Percentiles rank a stretch among this genome's conserved stretches.
These are phyloP conservation scores for Sinocyclocheilus rhinocerous DNA, from an alignment of 2,113 vertebrate species.

Conservation along the genomic window DNA sequence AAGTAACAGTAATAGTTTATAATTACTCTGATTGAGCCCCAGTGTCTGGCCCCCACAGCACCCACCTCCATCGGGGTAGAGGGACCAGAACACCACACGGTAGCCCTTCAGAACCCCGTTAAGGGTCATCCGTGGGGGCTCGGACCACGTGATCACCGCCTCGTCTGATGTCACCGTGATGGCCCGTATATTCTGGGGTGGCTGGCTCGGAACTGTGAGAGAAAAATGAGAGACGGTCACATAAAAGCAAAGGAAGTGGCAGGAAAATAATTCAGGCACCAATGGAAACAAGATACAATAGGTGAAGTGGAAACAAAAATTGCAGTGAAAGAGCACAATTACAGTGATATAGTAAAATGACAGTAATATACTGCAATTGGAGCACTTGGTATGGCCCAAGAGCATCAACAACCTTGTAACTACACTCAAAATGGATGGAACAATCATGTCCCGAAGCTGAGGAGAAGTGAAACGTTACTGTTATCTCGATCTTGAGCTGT, in stretches of 20 bases:
- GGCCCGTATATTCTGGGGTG: constrained; percentile 92
- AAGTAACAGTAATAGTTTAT: constrained; percentile 71
- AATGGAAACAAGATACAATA: constrained; percentile 14
- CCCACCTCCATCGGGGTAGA: constrained; percentile 95
- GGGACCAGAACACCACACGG: constrained; percentile 97
- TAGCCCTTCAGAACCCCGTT: constrained; percentile 98
- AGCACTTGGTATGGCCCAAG: constrained; percentile 27
- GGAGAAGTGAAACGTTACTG: constrained; percentile 32
- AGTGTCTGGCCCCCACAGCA: constrained; percentile 74
- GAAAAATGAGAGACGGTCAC: not conserved
- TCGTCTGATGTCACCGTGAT: constrained; percentile 96
- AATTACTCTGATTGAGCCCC: constrained; percentile 77
- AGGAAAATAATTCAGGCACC: constrained; percentile 18
- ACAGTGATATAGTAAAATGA: constrained; percentile 33
- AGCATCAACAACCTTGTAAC: constrained; percentile 43
- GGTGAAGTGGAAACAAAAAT: constrained; percentile 38
- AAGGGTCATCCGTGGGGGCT: constrained; percentile 93
- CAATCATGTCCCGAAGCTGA: constrained; percentile 24
- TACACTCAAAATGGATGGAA: constrained; percentile 21
- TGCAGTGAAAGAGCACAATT: constrained; percentile 37
- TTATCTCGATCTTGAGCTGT: constrained; percentile 35
- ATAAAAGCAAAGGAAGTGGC: not conserved
- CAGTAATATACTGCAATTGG: constrained; percentile 36
- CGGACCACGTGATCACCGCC: constrained; percentile 94
- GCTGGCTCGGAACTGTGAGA: constrained; percentile 91